Percentiles rank a stretch among this genome's conserved stretches.
phyloP scores from a whole-genome alignment of 2,113 vertebrate species.

The Tinamus guttatus region DNA sequence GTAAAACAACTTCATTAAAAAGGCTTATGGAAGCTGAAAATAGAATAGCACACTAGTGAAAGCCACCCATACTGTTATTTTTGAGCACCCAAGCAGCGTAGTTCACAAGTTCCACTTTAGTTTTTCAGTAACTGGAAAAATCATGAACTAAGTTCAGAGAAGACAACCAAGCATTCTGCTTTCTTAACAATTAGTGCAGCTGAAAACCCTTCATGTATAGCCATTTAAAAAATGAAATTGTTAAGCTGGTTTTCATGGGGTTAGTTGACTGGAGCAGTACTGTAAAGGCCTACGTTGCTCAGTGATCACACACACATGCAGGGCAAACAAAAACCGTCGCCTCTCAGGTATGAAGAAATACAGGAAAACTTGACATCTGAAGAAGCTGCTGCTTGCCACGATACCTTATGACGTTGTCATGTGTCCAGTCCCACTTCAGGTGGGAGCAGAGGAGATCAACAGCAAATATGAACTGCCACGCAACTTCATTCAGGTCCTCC shows the following conservation, averaged over 20 bases:
- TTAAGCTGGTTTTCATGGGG: not conserved
- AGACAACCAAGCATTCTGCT: not conserved
- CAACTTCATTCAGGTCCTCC: slow-evolving; percentile 82
- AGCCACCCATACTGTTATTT: not conserved
- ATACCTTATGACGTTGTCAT: slow-evolving; percentile 89
- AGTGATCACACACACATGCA: not conserved
- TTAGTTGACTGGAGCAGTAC: not conserved
- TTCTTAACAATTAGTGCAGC: not conserved
- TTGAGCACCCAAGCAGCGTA: not conserved
- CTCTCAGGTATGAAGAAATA: not conserved
- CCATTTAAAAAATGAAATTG: not conserved
- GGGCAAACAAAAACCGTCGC: not conserved
- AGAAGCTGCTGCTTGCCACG: not conserved
- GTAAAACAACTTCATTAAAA: not conserved
- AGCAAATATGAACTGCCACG: slow-evolving; percentile 89
- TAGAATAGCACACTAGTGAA: not conserved
- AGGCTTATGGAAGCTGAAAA: not conserved
- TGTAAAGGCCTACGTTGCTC: not conserved
- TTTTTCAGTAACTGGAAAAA: not conserved
- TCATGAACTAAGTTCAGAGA: not conserved
- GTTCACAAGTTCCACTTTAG: not conserved
- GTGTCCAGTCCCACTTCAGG: slow-evolving; percentile 92
- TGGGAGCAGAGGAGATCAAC: slow-evolving; percentile 90
- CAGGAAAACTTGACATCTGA: not conserved
- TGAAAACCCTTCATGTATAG: not conserved